A percentile compares a stretch with the other conserved stretches of the same genome.
Evolutionary conservation across 1,140 invertebrate genomes (phyloP).

Genomic region (Nasonia giraulti): DNA sequence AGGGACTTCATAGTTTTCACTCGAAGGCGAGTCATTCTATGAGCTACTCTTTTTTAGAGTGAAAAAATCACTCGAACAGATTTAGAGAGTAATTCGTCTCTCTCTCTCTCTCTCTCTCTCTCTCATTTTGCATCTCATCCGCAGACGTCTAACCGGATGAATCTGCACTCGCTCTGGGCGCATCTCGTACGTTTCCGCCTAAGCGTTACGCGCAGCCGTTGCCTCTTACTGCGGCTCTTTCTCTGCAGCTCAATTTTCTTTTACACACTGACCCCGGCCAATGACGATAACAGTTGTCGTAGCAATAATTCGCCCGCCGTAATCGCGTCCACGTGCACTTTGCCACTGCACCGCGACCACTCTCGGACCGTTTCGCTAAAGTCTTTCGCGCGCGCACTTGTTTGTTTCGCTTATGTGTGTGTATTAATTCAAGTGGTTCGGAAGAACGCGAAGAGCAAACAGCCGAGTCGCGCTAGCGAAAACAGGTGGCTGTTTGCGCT

Average conservation of each 20-base stretch:
- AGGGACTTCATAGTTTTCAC: too few species aligned
- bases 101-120: too few species aligned
- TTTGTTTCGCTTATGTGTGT: not conserved
- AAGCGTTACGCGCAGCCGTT: not conserved
- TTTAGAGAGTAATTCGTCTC: too few species aligned
- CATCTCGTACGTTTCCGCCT: not conserved
- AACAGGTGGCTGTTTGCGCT: not conserved
- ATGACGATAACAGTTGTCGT: constrained; percentile 37
- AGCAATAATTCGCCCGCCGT: constrained; percentile 4
- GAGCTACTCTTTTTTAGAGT: too few species aligned
- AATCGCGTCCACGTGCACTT: constrained; percentile 15
- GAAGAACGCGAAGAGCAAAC: not conserved
- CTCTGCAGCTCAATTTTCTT: not conserved
- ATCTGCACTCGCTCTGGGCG: not conserved
- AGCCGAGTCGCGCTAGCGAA: not conserved
- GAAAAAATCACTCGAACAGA: too few species aligned
- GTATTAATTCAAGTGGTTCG: not conserved
- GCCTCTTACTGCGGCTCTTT: not conserved
- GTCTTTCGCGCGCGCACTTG: not conserved
- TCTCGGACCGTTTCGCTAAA: constrained; percentile 18
- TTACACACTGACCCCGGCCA: not conserved
- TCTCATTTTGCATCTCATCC: not conserved
- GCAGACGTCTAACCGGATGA: not conserved
- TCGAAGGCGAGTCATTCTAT: rapidly evolving
- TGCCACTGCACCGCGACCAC: not conserved